Conservation (phyloP, 1,140 invertebrate genomes). For the Caenorhabditis elegans region WBcel235 BX284603.4:8581501-8582000, state of each 20-base stretch:
- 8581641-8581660: constrained; percentile 86
- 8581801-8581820: constrained; percentile 20
- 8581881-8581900: too few relatives aligned
- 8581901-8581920: constrained; percentile 57
- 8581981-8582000: constrained; percentile 90
- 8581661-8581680: constrained; percentile 83
- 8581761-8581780: constrained; percentile 1
- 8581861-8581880: too few relatives aligned
- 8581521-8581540: constrained; percentile 52
- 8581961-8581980: constrained; percentile 90
- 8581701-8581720: constrained; percentile 91
- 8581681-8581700: constrained; percentile 88
- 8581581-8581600: constrained; percentile 42
- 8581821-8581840: constrained; percentile 45
- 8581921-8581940: constrained; percentile 56
- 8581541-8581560: constrained; percentile 40
- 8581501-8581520: constrained; percentile 50
- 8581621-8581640: constrained; percentile 80
- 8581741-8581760: not conserved
- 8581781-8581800: constrained; percentile 27
- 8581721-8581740: constrained; percentile 72
- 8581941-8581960: constrained; percentile 83
- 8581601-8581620: constrained; percentile 83
- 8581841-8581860: constrained; percentile 49
- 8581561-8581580: constrained; percentile 20